Conservation (phyloP, 2,797 vertebrate species). For the Poecilia gillii region DNA sequence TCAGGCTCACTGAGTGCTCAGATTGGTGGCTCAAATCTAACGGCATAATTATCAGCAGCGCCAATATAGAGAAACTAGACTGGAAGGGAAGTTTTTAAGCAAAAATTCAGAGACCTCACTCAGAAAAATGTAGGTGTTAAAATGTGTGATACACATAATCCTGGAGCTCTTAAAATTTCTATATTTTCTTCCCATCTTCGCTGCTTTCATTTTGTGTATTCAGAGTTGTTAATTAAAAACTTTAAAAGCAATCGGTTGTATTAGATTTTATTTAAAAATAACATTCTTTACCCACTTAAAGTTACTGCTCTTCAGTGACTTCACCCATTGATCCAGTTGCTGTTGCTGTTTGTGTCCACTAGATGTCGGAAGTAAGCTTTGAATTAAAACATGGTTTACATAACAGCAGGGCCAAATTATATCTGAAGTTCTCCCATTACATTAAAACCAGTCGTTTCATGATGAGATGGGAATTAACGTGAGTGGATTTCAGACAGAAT, state of each 20-base stretch:
- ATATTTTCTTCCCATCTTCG: too few relatives aligned
- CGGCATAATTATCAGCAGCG: too few relatives aligned
- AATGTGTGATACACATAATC: too few relatives aligned
- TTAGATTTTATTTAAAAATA: not conserved
- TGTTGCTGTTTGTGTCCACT: slow-evolving; percentile 21
- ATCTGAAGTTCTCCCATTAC: not conserved
- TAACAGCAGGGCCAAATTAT: not conserved
- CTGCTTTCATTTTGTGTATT: not conserved
- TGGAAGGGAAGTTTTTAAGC: too few relatives aligned
- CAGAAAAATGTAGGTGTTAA: too few relatives aligned
- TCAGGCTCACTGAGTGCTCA: too few relatives aligned
- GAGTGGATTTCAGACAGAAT: not conserved
- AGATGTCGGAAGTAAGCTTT: slow-evolving; percentile 35
- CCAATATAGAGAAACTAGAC: too few relatives aligned
- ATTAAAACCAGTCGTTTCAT: not conserved
- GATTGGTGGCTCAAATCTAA: too few relatives aligned
- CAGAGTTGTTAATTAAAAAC: not conserved
- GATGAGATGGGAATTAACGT: not conserved
- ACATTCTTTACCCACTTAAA: not conserved
- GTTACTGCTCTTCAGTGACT: not conserved
- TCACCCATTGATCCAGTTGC: not conserved
- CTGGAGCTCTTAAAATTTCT: too few relatives aligned
- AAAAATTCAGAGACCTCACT: too few relatives aligned
- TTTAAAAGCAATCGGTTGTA: not conserved
- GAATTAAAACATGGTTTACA: not conserved